These are phyloP conservation scores for Cryptomyrus ogoouensis DNA, from an alignment of 2,113 vertebrate genomes.

Conservation along the genomic window DNA sequence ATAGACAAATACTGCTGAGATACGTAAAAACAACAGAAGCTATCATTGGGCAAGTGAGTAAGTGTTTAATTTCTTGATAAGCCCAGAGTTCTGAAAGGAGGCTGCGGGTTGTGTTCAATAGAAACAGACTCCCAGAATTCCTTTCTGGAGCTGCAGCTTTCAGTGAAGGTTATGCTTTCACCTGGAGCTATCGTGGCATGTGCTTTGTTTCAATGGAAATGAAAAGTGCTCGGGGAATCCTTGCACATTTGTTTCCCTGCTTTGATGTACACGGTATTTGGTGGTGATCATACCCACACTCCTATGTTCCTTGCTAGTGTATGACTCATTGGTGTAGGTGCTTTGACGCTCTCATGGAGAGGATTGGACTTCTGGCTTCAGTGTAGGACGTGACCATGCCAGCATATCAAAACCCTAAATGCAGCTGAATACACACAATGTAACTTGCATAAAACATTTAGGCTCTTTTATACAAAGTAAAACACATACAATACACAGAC, in stretches of 20 bases:
- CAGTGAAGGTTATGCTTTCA: neutral
- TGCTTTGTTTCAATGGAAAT: neutral
- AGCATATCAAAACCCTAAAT: neutral
- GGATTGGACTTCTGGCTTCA: neutral
- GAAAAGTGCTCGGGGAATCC: neutral
- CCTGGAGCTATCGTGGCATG: neutral
- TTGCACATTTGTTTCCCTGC: neutral
- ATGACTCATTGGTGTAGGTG: neutral
- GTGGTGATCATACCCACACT: neutral
- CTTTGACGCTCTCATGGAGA: neutral
- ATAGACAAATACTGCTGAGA: conserved; percentile 5
- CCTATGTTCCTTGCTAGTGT: neutral
- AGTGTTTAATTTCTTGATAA: neutral
- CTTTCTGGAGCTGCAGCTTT: neutral
- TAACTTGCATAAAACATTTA: neutral
- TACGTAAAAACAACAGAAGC: neutral
- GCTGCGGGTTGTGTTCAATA: neutral
- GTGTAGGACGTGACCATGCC: neutral
- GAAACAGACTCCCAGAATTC: neutral
- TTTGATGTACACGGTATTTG: conserved; percentile 9
- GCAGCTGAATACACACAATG: neutral
- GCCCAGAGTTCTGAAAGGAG: neutral
- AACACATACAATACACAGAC: neutral
- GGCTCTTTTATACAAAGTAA: neutral
- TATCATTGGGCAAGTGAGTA: neutral